Evolutionary conservation across 2,797 vertebrate species (phyloP), one percentile per base, ranked within the genome.

Genomic region (Tadarida brasiliensis): DNA sequence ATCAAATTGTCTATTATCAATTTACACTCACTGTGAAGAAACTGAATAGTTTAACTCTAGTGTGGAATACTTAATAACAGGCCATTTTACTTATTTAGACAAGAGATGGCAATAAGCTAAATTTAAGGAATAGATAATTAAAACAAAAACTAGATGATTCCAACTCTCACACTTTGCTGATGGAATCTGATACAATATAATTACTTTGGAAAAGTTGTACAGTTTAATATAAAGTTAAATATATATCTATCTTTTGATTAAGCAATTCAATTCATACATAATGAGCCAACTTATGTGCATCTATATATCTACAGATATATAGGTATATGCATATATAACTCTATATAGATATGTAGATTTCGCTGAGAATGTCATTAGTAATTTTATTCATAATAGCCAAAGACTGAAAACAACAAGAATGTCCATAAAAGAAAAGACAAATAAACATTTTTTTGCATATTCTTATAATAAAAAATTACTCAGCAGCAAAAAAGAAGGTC

Each of bases 391-490:
- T 30, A 67, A 61, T 22, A 67, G 11, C 1, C 26, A 3, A 51
- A 93, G 54, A 51, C n/a, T 59, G 11, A 93, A 93, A 87, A 70
- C 15, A 84, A 73, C 30, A 49, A 77, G 82, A 35, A 93, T 49
- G 26, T 24, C 4, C 56, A 51, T 61, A 7, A 87, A 71, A 26
- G 4, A 33, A 80, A 51, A 5, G 7, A 11, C 30, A 24, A 9
- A 28, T 35, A 71, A 51, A 71, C 1, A 30, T 19, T 51, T 35
- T n/a, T 67, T 44, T 61, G 11, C 67, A 14, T 11, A 80, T 14
- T n/a, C n/a, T n/a, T 44, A 51, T 0, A 80, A 20, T 80, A 22
- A 80, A 87, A 54, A 71, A 63, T 71, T 87, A 49, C 39, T 70
- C 11, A 71, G 54, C 7, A 87, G 10, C 22, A 33, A 74, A 81